Evolutionary conservation across 1,140 invertebrate species (phyloP).

Genomic region (Zaprionus capensis): DNA sequence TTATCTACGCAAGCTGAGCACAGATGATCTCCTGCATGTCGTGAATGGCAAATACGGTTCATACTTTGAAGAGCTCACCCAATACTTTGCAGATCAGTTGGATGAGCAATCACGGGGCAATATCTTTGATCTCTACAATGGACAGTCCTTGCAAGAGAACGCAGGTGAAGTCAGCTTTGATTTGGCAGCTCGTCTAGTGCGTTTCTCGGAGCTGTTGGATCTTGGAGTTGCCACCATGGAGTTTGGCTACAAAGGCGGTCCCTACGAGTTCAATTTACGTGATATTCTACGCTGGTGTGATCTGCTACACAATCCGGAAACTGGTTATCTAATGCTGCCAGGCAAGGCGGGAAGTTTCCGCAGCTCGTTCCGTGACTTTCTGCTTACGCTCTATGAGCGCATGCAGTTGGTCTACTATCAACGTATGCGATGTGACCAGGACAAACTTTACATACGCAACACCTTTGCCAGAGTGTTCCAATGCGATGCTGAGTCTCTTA

Average conservation of each 20-base stretch:
- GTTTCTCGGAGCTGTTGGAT: constrained; percentile 91
- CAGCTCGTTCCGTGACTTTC: constrained; percentile 59
- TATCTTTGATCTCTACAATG: constrained; percentile 60
- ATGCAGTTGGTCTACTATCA: constrained; percentile 84
- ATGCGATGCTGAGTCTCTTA: constrained; percentile 69
- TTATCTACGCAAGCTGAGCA: constrained; percentile 92
- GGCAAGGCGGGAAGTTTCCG: constrained; percentile 5
- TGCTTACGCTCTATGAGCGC: constrained; percentile 75
- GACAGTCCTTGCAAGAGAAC: neutral
- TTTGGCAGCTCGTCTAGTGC: constrained; percentile 90
- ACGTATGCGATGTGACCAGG: constrained; percentile 80
- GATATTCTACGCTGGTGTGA: constrained; percentile 98
- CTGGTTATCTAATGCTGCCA: constrained; percentile 58
- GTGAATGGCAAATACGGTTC: constrained; percentile 68
- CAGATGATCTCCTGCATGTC: constrained; percentile 89
- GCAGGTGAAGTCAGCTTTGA: constrained; percentile 64
- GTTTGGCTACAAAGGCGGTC: constrained; percentile 92
- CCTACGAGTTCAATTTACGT: constrained; percentile 98
- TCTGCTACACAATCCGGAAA: constrained; percentile 67
- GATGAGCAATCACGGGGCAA: constrained; percentile 26
- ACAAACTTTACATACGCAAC: constrained; percentile 75
- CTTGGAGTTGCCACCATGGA: constrained; percentile 87
- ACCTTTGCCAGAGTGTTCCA: constrained; percentile 67
- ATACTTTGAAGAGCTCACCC: constrained; percentile 59
- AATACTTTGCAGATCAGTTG: constrained; percentile 51